Evolutionary conservation across 2,113 vertebrate species (phyloP), one percentile per base, ranked within the genome.

Genomic region (Benitochromis conjunctus): DNA sequence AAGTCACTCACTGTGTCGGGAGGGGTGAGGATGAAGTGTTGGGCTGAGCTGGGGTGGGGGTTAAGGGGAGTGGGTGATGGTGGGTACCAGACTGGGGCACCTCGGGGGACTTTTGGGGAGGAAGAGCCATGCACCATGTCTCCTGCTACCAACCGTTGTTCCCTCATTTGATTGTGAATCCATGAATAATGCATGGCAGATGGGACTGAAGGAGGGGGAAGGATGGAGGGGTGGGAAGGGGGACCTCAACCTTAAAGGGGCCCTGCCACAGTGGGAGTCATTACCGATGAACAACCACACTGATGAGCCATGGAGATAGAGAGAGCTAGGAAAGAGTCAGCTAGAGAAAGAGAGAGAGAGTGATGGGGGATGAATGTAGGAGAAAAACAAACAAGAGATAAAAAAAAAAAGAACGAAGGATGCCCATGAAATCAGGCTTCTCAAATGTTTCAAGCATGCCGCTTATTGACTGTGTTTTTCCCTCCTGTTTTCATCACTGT

Each of bases 151-250:
- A 97, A 97, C 98, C 97, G 97, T 97, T 97, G 97, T 96, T 96
- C 95, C 95, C 95, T 98, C 95, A 98, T 99, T 99, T 99, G 98
- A 98, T 98, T 99, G 97, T 97, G 97, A 93, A 89, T 0, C 83
- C 86, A 99, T 99, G 97, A 99, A 99, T 99, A 99, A 99, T 99
- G 98, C 97, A 99, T 99, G 94, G 96, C 64, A 94, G 92, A 94
- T 91, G 92, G 92, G 86, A 92, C 80, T 86, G 91, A 88, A 90
- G 90, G 82, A 85, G 86, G 93, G 92, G 91, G 88, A 62, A 79
- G 80, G 85, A 89, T 83, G 84, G 76, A 69, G 84, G 89, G 81
- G 56, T 64, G 56, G 71, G 29, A 62, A 86, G 94, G 94, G 94
- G 95, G 91, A 90, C 90, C 92, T 94, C 93, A 96, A 95, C 94